A percentile compares a stretch with the other conserved stretches of the same genome.
These are phyloP conservation scores for Gymnobelideus leadbeateri DNA, from an alignment of 2,113 vertebrate species.

Conservation along the genomic window DNA sequence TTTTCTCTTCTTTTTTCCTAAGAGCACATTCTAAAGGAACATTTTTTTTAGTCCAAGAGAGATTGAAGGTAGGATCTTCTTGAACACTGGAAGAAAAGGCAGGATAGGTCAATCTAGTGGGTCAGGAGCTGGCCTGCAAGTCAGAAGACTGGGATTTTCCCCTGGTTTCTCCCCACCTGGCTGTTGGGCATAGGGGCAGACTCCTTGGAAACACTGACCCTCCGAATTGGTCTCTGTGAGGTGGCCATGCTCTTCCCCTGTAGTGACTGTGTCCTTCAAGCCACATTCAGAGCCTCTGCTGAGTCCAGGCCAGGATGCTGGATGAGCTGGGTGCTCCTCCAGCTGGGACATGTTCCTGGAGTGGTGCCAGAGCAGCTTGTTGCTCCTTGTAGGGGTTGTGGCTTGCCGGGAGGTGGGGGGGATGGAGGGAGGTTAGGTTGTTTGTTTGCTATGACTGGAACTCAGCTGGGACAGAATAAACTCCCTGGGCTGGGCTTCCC, in stretches of 20 bases:
- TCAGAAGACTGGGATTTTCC: background rate
- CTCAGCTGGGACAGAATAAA: background rate
- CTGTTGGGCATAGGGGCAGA: too few species aligned
- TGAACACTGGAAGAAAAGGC: background rate
- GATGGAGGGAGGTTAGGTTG: background rate
- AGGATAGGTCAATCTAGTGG: background rate
- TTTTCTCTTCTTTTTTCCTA: background rate
- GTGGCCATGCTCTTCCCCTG: background rate
- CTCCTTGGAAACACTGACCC: background rate
- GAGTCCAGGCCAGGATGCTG: background rate
- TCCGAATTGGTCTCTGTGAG: background rate
- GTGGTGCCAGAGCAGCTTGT: background rate
- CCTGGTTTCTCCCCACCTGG: background rate
- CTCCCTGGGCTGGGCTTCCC: background rate
- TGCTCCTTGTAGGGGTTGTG: background rate
- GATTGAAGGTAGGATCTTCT: background rate
- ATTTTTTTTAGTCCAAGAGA: background rate
- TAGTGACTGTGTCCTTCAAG: background rate
- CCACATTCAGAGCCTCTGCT: fast-evolving
- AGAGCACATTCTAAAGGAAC: background rate
- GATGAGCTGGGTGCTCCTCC: too few species aligned
- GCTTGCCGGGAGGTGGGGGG: background rate
- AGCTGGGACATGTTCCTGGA: too few species aligned
- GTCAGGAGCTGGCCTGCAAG: background rate
- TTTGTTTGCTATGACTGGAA: background rate